Evolutionary conservation across 2,888 invertebrate species (phyloP), one percentile per base, ranked within the genome.

Genomic region (Deilephila elpenor): DNA sequence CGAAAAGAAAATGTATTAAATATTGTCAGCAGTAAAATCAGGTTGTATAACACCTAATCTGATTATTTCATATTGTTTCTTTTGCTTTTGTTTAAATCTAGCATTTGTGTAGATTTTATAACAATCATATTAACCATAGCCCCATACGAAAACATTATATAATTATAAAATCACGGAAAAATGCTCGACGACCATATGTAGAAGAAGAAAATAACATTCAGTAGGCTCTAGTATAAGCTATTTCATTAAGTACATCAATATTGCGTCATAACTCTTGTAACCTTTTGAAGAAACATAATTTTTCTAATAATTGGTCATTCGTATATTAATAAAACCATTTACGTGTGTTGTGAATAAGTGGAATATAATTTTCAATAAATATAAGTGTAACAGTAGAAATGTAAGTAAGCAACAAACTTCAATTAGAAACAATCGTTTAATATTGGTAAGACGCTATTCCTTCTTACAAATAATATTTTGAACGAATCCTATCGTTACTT

Each of bases 281-380:
- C 6, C 4, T 44, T 64, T 20, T 64, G 5, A 37, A 44, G 14
- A 62, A 62, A 32, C 32, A 34, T 62, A 37, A 44, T 37, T 62
- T 20, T 62, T 25, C 2, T 14, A 44, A 44, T 67, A 8, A 17
- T 60, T 60, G 29, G 14, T 44, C 34, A 14, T 25, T 44, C 64
- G n/a, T 44, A 25, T 5, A 67, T 67, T 67, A 67, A 44, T 25
- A 44, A 51, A 67, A 29, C 44, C 17, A 25, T 67, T 20, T 67
- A 67, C 44, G 67, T 51, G 74, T 74, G 70, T 75, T 75, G 74
- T 75, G 74, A 74, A 71, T 59, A 75, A 74, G 73, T 74, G 62
- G 59, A 74, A 44, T 73, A 51, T 72, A 75, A 70, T 76, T 74
- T 71, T 20, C 62, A 34, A 74, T 73, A 67, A 67, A 20, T 44